Evolutionary conservation across 1,140 invertebrate species (phyloP).

Genomic region (Babylonia areolata): DNA sequence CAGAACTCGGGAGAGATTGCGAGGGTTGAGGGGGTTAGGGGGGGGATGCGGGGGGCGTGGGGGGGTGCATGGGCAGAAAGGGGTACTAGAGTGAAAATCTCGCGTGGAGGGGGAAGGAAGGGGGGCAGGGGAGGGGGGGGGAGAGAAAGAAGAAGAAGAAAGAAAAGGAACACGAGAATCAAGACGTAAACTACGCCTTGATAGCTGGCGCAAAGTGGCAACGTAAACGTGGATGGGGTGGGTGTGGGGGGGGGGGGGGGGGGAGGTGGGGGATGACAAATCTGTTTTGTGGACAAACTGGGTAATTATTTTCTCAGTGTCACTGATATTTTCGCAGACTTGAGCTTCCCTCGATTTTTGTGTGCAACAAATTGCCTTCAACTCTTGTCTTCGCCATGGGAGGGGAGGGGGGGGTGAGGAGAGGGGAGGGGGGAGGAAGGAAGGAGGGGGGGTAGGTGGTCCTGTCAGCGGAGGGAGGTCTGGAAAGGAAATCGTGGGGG

Average conservation of each 20-base stretch:
- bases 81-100: no score
- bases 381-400: not conserved
- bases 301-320: conserved; percentile 40
- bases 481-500: not conserved
- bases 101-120: no score
- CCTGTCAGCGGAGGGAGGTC: no score
- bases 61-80: no score
- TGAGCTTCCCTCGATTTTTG: conserved; percentile 31
- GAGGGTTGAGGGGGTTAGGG: no score
- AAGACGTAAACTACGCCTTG: conserved; percentile 22
- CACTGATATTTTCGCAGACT: conserved; percentile 33
- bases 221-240: not conserved
- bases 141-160: not conserved
- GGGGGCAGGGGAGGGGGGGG: no score
- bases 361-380: conserved; percentile 33
- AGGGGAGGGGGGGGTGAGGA: not conserved
- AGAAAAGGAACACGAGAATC: conserved; percentile 10
- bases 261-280: conserved; percentile 25
- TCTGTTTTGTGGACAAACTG: conserved; percentile 33
- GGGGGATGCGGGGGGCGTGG: no score
- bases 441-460: not conserved
- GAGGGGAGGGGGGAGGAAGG: not conserved
- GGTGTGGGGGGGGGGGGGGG: not conserved
- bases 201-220: conserved; percentile 4
- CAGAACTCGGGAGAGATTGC: no score